Percentiles rank a stretch among this genome's conserved stretches.
Conservation (phyloP, 2,888 invertebrate species). For the Heliconius hortense region DNA sequence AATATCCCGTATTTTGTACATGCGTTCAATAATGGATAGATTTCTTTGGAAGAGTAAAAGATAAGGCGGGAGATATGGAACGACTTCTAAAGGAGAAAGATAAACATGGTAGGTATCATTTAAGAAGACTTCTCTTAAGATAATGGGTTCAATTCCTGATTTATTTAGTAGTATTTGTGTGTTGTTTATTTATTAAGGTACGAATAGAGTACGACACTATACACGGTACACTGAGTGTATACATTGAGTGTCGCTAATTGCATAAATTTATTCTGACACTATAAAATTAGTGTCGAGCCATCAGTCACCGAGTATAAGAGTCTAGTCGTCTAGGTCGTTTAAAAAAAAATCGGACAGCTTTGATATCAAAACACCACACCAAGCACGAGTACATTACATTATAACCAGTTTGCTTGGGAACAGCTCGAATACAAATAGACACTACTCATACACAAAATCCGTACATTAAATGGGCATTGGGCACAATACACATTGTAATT, state of each 20-base stretch:
- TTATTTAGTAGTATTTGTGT: neutral
- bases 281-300: no score
- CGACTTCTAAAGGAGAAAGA: conserved; percentile 95
- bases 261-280: neutral
- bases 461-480: no score
- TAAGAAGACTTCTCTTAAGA: no score
- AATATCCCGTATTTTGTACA: conserved; percentile 44
- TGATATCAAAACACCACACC: no score
- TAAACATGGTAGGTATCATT: conserved; percentile 87
- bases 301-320: no score
- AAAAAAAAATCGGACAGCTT: no score
- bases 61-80: conserved; percentile 96
- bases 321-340: no score
- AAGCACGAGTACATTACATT: no score
- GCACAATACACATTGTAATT: no score
- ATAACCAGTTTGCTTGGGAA: no score
- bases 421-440: no score
- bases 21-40: conserved; percentile 82
- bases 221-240: neutral
- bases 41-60: conserved; percentile 98
- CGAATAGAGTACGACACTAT: neutral
- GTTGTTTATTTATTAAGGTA: neutral
- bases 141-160: neutral
- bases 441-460: no score
- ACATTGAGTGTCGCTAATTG: neutral